Base-by-base conservation (phyloP, 2,797 vertebrate genomes). In the Potorous gilbertii region DNA sequence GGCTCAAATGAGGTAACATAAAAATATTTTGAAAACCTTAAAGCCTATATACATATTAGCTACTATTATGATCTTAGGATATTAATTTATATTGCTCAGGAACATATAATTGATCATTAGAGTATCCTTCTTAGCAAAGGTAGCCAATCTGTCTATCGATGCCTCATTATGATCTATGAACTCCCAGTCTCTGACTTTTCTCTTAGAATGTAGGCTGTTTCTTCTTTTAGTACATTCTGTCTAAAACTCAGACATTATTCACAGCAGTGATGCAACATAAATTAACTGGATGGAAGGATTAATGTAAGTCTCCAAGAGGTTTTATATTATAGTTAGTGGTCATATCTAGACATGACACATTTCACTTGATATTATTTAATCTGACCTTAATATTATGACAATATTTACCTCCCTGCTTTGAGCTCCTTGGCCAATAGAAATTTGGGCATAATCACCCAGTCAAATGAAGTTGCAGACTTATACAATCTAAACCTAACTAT, bases 381-480 rank as follows among this genome's bases (percentile, higher is more conserved):
- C 62, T 50, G 74, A 66, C 54, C 56, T 96, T 95, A 93, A 16
- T 55, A 28, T 29, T 10, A 28, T 90, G 27, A 56, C 74, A 62
- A 55, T 28, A 91, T 12, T 11, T 6, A 46, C 57, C n/a, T 92
- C 52, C 29, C 46, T 34, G 13, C 27, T 40, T 29, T 46, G 93
- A 91, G 56, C 91, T 46, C 21, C 55, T 96, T 95, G 93, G 50
- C 18, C 87, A 92, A 87, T 34, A 94, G 90, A 96, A 91, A 95
- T 95, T 90, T 96, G 9, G 62, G 5, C 34, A 74, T 40, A 16
- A 66, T 66, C 4, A 21, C 16, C 40, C 10, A 81, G 11, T 46
- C 18, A 50, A 28, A 87, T 46, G 74, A 50, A 87, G 40, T 87
- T 46, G 8, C 18, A 87, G 40, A 50, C 10, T 87, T 24, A 87